Evolutionary conservation across 2,888 invertebrate species (phyloP), one percentile per base, ranked within the genome.

Genomic region (Priocnemis perturbator): DNA sequence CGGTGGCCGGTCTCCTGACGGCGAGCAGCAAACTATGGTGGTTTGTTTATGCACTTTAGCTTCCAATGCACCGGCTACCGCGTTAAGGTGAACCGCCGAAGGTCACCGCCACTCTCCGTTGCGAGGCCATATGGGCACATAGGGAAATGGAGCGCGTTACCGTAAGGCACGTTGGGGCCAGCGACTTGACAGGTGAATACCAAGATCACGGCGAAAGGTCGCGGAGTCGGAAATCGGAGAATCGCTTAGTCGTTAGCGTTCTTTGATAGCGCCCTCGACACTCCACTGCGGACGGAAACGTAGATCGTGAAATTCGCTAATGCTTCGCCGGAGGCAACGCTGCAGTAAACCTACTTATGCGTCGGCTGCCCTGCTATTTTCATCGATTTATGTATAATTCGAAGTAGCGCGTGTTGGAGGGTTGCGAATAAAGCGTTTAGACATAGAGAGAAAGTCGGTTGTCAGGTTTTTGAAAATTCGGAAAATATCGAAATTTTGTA

Each of bases 131-230:
- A 67, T 68, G 61, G 69, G 69, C 53, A 67, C 68, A 70, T 74
- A 82, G 81, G 76, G 79, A 81, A 82, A 82, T 83, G 76, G 83
- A 82, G 79, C 82, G 74, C 75, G 74, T 77, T 81, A 78, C 82
- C 75, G 79, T 79, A 79, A 77, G 71, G 69, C 69, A 71, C 59
- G 74, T 67, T 71, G 48, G 64, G 71, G 68, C 73, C 68, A 73
- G 69, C 67, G 69, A 73, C 77, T 79, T 75, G 74, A 77, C 79
- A 79, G 79, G 79, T 79, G 79, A 77, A 65, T 69, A 75, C 64
- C 79, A 77, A 79, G 77, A 79, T 79, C 71, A 67, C 62, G 60
- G 26, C 47, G 52, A 75, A 79, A 78, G 79, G 79, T 79, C 77
- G 71, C 61, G 48, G 37, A 64, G 48, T 23, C 15, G 48, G 56